Evolutionary conservation across 2,888 invertebrate genomes (phyloP).

Genomic region (Pristionchus exspectatus): DNA sequence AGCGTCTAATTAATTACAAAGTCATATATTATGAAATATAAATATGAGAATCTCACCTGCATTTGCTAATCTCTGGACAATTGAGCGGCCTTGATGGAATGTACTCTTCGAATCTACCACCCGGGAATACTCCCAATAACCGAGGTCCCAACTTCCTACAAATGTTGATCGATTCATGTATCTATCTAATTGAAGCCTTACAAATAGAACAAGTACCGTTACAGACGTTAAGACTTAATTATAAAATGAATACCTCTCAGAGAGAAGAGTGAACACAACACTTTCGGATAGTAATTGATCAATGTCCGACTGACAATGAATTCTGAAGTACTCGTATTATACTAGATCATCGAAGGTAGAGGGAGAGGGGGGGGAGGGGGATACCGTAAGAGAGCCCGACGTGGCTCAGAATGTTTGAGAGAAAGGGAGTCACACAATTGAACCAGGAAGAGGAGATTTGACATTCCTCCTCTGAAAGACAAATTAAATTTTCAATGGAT

Average conservation of each 20-base stretch:
- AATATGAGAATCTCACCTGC: slow-evolving; percentile 79
- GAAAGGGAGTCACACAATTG: slow-evolving; percentile 82
- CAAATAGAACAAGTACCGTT: no score
- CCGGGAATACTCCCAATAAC: slow-evolving; percentile 94
- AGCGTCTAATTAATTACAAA: background rate
- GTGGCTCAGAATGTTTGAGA: slow-evolving; percentile 60
- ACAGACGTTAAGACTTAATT: background rate
- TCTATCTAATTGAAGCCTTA: background rate
- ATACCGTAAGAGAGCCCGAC: slow-evolving; percentile 82
- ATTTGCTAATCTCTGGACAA: slow-evolving; percentile 88
- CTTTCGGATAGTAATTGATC: slow-evolving; percentile 94
- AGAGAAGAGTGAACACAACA: slow-evolving; percentile 94
- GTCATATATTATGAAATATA: background rate
- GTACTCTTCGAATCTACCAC: slow-evolving; percentile 84
- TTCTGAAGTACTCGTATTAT: slow-evolving; percentile 25
- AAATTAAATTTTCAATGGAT: background rate
- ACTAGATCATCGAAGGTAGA: background rate
- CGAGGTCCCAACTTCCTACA: slow-evolving; percentile 90
- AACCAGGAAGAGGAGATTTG: slow-evolving; percentile 94
- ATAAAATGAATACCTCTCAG: slow-evolving; percentile 83
- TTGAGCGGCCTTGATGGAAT: slow-evolving; percentile 88
- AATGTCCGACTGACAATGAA: slow-evolving; percentile 81
- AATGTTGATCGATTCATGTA: background rate
- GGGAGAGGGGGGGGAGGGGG: background rate
- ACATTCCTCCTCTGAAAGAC: slow-evolving; percentile 89